Evolutionary conservation across 2,797 vertebrate species (phyloP).

Genomic region (Channallabes apus): DNA sequence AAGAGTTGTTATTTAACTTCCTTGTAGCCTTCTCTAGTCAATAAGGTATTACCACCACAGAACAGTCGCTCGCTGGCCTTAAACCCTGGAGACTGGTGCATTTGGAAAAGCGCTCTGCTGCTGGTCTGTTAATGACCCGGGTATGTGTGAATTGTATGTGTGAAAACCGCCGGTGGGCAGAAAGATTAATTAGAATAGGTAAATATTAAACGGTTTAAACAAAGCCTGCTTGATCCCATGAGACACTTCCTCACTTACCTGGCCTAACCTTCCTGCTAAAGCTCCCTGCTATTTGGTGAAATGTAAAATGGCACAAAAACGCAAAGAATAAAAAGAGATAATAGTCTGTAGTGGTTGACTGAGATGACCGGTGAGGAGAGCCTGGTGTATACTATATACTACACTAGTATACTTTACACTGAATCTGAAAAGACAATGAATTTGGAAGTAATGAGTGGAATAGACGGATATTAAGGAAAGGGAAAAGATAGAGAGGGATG

Average conservation of each 20-base stretch:
- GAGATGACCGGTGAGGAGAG: not conserved
- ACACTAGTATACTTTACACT: too few relatives aligned
- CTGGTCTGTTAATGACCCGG: not conserved
- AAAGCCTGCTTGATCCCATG: not conserved
- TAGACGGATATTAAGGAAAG: slow-evolving; percentile 19
- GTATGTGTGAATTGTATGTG: not conserved
- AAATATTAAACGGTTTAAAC: not conserved
- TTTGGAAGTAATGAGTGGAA: slow-evolving; percentile 5
- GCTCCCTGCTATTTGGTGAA: slow-evolving; percentile 25
- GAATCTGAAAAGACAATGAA: not conserved
- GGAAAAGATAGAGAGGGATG: not conserved
- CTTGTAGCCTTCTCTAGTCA: too few relatives aligned
- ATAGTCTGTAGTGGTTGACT: not conserved
- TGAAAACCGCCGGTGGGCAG: not conserved
- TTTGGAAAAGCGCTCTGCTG: not conserved
- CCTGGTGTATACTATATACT: not conserved
- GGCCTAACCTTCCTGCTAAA: slow-evolving; percentile 10
- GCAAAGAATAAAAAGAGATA: slow-evolving; percentile 32
- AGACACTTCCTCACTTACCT: not conserved
- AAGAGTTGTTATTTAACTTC: not conserved
- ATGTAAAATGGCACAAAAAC: slow-evolving; percentile 43
- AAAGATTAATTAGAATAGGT: not conserved
- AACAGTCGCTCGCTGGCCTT: not conserved
- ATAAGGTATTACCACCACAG: not conserved
- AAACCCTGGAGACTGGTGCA: not conserved